Evolutionary conservation across 2,888 invertebrate genomes (phyloP).

Genomic region (Ptycholaimellus sp.): DNA sequence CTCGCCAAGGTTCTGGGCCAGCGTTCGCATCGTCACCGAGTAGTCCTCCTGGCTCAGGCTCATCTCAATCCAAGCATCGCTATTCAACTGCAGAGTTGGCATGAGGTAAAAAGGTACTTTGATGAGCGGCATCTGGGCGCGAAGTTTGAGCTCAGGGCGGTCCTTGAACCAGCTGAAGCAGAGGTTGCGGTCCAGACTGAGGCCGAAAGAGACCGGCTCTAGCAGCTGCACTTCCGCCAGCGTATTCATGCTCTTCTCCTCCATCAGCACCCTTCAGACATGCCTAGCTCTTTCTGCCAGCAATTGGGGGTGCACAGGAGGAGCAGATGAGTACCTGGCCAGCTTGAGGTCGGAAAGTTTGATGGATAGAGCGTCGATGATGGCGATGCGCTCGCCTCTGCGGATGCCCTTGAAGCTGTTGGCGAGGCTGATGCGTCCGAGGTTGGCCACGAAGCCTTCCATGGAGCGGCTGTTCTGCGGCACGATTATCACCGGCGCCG

Average conservation of each 20-base stretch:
- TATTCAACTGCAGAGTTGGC: too few species aligned
- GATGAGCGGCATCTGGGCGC: too few species aligned
- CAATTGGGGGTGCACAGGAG: background rate
- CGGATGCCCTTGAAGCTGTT: constrained; percentile 15
- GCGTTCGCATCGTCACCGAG: constrained; percentile 51
- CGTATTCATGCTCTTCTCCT: constrained; percentile 15
- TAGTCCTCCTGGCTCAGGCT: constrained; percentile 47
- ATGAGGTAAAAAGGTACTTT: too few species aligned
- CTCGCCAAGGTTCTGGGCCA: constrained; percentile 62
- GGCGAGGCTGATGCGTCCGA: constrained; percentile 32
- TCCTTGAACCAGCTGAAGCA: constrained; percentile 52
- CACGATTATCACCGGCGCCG: constrained; percentile 55
- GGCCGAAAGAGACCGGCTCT: constrained; percentile 54
- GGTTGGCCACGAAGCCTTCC: constrained; percentile 57
- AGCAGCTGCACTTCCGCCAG: constrained; percentile 39
- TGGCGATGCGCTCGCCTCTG: constrained; percentile 31
- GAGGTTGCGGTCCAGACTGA: constrained; percentile 57
- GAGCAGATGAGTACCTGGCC: constrained; percentile 9
- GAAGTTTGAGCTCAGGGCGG: too few species aligned
- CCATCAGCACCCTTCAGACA: constrained; percentile 10
- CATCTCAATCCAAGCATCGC: constrained; percentile 7
- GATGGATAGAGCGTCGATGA: constrained; percentile 58
- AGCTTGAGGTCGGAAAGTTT: constrained; percentile 54
- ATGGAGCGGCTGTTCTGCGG: constrained; percentile 57
- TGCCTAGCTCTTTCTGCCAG: background rate